Evolutionary conservation across 2,113 vertebrate genomes (phyloP), one percentile per base, ranked within the genome.

Genomic region (Drymodes brunneopygia): DNA sequence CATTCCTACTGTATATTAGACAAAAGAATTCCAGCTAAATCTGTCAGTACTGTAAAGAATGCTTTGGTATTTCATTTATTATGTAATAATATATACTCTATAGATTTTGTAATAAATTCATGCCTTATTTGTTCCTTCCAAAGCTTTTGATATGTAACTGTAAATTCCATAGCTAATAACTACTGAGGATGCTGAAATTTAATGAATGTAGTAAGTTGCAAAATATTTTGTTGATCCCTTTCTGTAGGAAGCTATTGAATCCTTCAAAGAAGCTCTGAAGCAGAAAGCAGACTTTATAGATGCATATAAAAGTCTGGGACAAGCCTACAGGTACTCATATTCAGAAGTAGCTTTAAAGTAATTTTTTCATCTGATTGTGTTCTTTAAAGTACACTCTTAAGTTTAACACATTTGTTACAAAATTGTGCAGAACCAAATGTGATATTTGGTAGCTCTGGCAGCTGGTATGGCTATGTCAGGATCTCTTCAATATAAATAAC

Each of bases 221-320:
- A 11, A 3, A 38, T 44, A 72, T 86, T 91, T 29, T 86, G 12
- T 81, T 81, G 60, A 6, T 78, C 21, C 19, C 20, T 90, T 95
- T 85, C 53, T 90, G 45, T 91, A 99, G 99, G 99, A 99, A 98
- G 99, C 99, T 86, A 99, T 99, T 77, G 99, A 99, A 90, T 98
- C 99, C 3, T 99, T 99, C 96, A 99, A 99, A 98, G 99, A 99
- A 96, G 99, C 99, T 21, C 93, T 99, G 91, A 99, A 99, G 91
- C 97, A 99, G 88, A 99, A 99, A 97, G 98, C 98, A 45, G 99
- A 99, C 91, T 99, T 99, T 65, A 99, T 99, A 93, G 99, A 99
- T 96, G 99, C 99, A 0, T 99, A 99, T 96, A 99, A 99, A 98
- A 99, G 99, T 95, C 98, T 99, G 10, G 99, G 99, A 22, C 99